A percentile compares a stretch with the other conserved stretches of the same genome.
Conservation (phyloP, 2,113 vertebrate genomes). For the Ondatra zibethicus region DNA sequence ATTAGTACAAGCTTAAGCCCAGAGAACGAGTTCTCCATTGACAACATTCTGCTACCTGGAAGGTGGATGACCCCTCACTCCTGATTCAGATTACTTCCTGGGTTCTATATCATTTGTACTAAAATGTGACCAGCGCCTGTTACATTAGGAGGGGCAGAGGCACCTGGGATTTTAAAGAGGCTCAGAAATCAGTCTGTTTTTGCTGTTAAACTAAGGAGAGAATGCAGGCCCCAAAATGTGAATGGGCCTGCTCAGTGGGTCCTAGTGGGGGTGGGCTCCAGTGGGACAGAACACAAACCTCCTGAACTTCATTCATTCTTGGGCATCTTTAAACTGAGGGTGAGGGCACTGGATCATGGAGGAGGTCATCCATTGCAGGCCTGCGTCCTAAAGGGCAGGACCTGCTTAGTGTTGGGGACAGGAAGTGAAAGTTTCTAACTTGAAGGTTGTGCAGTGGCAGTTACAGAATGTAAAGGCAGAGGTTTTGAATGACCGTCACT, state of each 20-base stretch:
- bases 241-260: conserved; percentile 2
- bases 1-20: conserved; percentile 47
- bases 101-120: conserved; percentile 28
- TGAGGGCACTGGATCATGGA: not conserved
- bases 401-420: not conserved
- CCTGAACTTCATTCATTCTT: not conserved
- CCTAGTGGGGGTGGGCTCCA: not conserved
- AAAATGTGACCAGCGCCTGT: not conserved
- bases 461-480: not conserved
- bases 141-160: not conserved
- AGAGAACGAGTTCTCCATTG: not conserved
- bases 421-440: not conserved
- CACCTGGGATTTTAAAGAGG: not conserved
- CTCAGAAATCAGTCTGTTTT: conserved; percentile 47
- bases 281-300: not conserved
- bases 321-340: conserved; percentile 5
- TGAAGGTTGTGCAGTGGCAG: not conserved
- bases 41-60: conserved; percentile 18
- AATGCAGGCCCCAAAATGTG: not conserved
- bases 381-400: not conserved
- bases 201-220: conserved; percentile 11
- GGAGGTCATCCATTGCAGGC: not conserved
- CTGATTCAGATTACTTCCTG: conserved; percentile 36
- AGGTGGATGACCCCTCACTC: conserved; percentile 4
- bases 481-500: not conserved